Percentiles rank a stretch among this genome's conserved stretches.
Evolutionary conservation across 1,140 invertebrate species (phyloP).

Genomic region (Drosophila yakuba): DNA sequence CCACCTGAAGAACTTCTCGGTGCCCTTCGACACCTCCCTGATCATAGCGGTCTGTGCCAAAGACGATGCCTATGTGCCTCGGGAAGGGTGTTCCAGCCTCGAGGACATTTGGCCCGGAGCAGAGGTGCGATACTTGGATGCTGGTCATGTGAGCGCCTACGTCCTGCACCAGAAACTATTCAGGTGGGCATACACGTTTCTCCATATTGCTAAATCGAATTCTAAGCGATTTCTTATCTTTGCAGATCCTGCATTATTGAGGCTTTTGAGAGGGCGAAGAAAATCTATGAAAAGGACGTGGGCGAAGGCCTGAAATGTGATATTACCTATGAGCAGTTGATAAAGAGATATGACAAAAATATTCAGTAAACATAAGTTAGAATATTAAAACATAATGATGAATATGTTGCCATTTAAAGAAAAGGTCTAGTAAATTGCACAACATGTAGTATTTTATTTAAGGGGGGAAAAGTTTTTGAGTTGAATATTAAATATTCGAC

Average conservation of each 20-base stretch:
- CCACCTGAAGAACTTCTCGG: slow-evolving; percentile 96
- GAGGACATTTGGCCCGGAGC: slow-evolving; percentile 96
- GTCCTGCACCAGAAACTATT: slow-evolving; percentile 94
- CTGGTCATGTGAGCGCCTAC: slow-evolving; percentile 96
- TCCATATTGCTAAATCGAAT: neutral
- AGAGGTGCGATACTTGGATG: slow-evolving; percentile 93
- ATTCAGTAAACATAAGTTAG: slow-evolving; percentile 10
- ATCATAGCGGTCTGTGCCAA: slow-evolving; percentile 94
- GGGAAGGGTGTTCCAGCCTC: slow-evolving; percentile 91
- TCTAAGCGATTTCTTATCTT: slow-evolving; percentile 33
- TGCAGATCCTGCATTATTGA: slow-evolving; percentile 88
- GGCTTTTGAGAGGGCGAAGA: slow-evolving; percentile 88
- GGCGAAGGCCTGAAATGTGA: slow-evolving; percentile 51
- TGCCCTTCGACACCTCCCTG: slow-evolving; percentile 93
- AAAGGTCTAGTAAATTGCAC: neutral
- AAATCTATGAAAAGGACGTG: slow-evolving; percentile 69
- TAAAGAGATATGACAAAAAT: slow-evolving; percentile 63
- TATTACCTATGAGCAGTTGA: slow-evolving; percentile 54
- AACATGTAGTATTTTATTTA: too few relatives aligned
- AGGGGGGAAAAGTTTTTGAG: too few relatives aligned
- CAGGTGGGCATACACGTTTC: slow-evolving; percentile 86
- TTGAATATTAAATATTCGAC: too few relatives aligned
- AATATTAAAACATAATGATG: slow-evolving; percentile 18
- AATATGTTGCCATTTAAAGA: slow-evolving; percentile 35
- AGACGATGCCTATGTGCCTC: slow-evolving; percentile 96